These are phyloP conservation scores for Caracal caracal DNA, from an alignment of 2,113 vertebrate genomes.

Conservation along the genomic window DNA sequence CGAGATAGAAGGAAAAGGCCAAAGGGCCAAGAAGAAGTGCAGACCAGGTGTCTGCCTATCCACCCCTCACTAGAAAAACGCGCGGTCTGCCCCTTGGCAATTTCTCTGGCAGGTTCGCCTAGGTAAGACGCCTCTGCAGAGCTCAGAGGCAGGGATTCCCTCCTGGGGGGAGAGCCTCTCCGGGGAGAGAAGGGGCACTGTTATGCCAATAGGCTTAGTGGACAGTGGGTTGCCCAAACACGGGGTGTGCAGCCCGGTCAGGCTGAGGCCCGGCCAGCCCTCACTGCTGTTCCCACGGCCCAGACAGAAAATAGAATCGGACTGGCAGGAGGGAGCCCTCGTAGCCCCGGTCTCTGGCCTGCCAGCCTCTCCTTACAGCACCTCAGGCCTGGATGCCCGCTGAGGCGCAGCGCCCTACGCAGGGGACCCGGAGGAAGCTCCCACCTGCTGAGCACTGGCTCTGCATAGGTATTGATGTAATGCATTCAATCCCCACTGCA, in stretches of 20 bases:
- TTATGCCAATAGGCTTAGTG: slow-evolving; percentile 66
- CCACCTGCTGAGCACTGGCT: neutral
- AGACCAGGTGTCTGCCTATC: neutral
- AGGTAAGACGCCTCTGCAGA: neutral
- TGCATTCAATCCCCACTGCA: neutral
- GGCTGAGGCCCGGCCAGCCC: neutral
- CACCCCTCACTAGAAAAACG: neutral
- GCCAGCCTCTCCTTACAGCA: neutral
- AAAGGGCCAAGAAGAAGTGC: neutral
- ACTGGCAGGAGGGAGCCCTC: neutral
- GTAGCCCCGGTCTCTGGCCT: neutral
- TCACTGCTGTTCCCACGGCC: neutral
- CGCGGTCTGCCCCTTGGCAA: neutral
- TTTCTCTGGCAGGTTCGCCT: neutral
- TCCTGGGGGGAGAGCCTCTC: slow-evolving; percentile 71
- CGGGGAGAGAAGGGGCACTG: slow-evolving; percentile 43
- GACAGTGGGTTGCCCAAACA: slow-evolving; percentile 72
- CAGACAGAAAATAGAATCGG: neutral
- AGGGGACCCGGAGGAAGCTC: neutral
- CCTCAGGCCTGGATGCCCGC: neutral
- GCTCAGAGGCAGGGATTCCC: slow-evolving; percentile 38
- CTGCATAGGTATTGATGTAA: neutral
- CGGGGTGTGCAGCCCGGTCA: neutral
- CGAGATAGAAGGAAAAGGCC: neutral
- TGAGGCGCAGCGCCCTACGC: too few relatives aligned